Base-by-base conservation (phyloP, 2,113 vertebrate species). In the Polyodon spathula region DNA sequence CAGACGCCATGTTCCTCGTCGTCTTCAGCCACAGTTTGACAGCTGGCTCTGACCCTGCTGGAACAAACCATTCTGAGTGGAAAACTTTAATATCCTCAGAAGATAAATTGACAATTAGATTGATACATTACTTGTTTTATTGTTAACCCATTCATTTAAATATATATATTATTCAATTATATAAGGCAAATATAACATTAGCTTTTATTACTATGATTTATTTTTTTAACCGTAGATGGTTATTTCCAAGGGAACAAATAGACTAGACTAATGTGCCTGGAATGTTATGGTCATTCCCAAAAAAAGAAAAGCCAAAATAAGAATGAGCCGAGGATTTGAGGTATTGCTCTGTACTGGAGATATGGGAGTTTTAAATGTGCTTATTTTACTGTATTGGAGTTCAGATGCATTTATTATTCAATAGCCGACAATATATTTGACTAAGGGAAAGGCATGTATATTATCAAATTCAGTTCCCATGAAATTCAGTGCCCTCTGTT, bases 1-100 rank as follows among this genome's bases (percentile, higher is more conserved):
- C 87, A 1, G 87, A 86, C 84, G 86, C 87, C 87, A 89, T 89
- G 76, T 84, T 85, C 71, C 71, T 74, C 73, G 82, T 81, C 16
- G 51, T 11, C 16, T 16, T 27, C 37, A 14, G 5, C 53, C 37
- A 16, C 8, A 14, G 12, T 41, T 6, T 57, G 56, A 57, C 38
- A 40, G 56, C 38, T 57, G 37, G 39, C 54, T n/a, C 56, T 12
- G 56, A 50, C 46, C 46, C 46, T 10, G 46, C 4, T 40, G 52
- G 73, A 69, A 46, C 14, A 40, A 67, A 79, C 85, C 82, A 85
- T 48, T 68, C 62, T 1, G 46, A 17, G 6, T 38, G 5, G 37
- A 10, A 17, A 40, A 44, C 17, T 43, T 40, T 57, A 46, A 15
- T 12, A 6, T 59, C 6, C n/a, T 40, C 16, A 3, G 4, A 14